phyloP scores from a whole-genome alignment of 1,140 invertebrate genomes.

The Dufourea novaeangliae region DNA sequence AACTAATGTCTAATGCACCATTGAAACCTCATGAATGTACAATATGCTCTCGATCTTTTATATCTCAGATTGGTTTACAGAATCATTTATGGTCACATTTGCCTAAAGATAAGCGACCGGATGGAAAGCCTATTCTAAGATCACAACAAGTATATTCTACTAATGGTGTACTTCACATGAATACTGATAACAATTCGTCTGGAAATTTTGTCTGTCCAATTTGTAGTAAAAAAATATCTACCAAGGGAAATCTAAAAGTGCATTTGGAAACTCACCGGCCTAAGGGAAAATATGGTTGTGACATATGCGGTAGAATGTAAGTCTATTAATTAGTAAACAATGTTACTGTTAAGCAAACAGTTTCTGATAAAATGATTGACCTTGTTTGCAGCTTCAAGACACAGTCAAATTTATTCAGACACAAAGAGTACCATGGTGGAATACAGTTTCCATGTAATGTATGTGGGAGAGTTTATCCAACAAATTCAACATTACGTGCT shows the following conservation, averaged over 20 bases:
- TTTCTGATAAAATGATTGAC: constrained; percentile 21
- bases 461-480: constrained; percentile 87
- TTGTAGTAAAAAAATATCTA: constrained; percentile 85
- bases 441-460: constrained; percentile 86
- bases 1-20: constrained; percentile 65
- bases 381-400: constrained; percentile 85
- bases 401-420: constrained; percentile 85
- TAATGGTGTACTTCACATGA: constrained; percentile 75
- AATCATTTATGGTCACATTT: constrained; percentile 84
- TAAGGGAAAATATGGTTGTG: constrained; percentile 85
- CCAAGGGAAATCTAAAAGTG: constrained; percentile 85
- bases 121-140: constrained; percentile 67
- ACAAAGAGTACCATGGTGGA: constrained; percentile 86
- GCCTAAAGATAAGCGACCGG: constrained; percentile 67
- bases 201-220: constrained; percentile 83
- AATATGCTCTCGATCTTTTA: constrained; percentile 80
- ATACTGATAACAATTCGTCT: constrained; percentile 66
- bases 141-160: constrained; percentile 75
- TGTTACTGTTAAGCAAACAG: neutral
- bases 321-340: constrained; percentile 66
- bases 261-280: constrained; percentile 86
- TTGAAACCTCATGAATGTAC: constrained; percentile 81
- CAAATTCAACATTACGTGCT: constrained; percentile 86
- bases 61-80: constrained; percentile 82
- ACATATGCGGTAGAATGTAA: constrained; percentile 87